Base-by-base conservation (phyloP, 1,140 invertebrate species). In the Helicoverpa armigera region DNA sequence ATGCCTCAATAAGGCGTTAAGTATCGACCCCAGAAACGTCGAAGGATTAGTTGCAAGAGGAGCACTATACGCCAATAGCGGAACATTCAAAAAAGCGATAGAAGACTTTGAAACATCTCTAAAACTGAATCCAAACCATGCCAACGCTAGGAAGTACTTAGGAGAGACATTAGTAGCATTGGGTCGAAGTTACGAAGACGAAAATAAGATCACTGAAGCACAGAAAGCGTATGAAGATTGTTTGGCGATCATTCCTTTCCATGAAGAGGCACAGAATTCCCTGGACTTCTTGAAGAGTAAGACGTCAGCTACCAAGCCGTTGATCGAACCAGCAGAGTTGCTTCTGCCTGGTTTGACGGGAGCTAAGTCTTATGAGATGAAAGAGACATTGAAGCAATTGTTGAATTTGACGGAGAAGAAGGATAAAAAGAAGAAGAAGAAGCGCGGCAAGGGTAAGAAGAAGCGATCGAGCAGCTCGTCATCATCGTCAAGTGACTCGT, bases 101-200 rank as follows among this genome's bases (percentile, higher is more conserved):
- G 98, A 98, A 87, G 98, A 99, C 95, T 99, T 99, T 95, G 98
- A 99, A 94, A 97, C 97, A 48, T 98, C 98, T 2, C 94, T 99
- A 48, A 97, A 98, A 90, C 91, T 98, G 16, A 98, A 99, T 95
- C 97, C 97, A 18, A 97, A 96, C 78, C 98, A 99, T 95, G 96
- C 96, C n/a, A 99, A 99, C 96, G 98, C 98, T 56, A 96, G 97
- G 72, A 99, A 99, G 94, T 99, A 99, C 95, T 97, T 99, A 96
- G 97, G 98, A 23, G 98, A 99, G 92, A 99, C 98, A 2, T 93
- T 99, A 13, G 97, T 99, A 1, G 98, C 98, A 0, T 94, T 97
- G 85, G 98, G 96, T 87, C 96, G 97, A 81, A 98, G 97, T 88
- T 98, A 97, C 88, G 97, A 98, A 90, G 97, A 98, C 85, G 97